Percentiles rank a stretch among this genome's conserved stretches.
Evolutionary conservation across 2,113 vertebrate species (phyloP).

Genomic region (Lophochroa leadbeateri): DNA sequence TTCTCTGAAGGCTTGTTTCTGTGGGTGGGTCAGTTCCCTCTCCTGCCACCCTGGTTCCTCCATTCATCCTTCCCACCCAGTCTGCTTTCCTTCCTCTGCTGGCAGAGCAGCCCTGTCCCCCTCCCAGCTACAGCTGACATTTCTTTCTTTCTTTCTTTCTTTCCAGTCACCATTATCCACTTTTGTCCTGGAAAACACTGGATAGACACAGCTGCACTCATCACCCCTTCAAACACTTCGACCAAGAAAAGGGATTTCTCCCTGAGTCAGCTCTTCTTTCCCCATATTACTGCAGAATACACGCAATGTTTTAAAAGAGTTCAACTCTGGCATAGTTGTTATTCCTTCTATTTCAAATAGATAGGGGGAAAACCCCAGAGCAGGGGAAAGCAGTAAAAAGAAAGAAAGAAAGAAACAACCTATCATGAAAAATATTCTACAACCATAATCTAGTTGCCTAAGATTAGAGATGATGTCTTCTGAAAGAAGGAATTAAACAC

Average conservation of each 20-base stretch:
- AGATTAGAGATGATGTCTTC: not conserved
- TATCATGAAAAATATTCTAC: not conserved
- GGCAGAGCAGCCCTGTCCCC: fast-evolving
- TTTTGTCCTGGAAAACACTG: not conserved
- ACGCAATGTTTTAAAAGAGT: not conserved
- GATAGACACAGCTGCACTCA: not conserved
- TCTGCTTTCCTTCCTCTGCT: not conserved
- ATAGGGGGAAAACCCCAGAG: not conserved
- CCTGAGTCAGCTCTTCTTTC: not conserved
- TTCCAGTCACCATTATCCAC: not conserved
- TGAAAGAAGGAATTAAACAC: not conserved
- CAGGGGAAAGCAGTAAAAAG: not conserved
- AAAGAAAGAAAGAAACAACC: not conserved
- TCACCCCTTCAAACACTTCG: not conserved
- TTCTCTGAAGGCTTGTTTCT: not conserved
- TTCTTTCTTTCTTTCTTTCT: not conserved
- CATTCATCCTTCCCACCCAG: not conserved
- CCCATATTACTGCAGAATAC: not conserved
- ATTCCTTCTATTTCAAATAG: not conserved
- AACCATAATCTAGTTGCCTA: not conserved
- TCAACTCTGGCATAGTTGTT: not conserved
- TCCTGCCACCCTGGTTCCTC: not conserved
- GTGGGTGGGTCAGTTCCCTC: not conserved
- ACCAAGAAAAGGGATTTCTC: not conserved
- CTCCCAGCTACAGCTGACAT: not conserved